These are phyloP conservation scores for Cryptocheilus praepositus DNA, from an alignment of 2,888 invertebrate genomes.

Conservation along the genomic window DNA sequence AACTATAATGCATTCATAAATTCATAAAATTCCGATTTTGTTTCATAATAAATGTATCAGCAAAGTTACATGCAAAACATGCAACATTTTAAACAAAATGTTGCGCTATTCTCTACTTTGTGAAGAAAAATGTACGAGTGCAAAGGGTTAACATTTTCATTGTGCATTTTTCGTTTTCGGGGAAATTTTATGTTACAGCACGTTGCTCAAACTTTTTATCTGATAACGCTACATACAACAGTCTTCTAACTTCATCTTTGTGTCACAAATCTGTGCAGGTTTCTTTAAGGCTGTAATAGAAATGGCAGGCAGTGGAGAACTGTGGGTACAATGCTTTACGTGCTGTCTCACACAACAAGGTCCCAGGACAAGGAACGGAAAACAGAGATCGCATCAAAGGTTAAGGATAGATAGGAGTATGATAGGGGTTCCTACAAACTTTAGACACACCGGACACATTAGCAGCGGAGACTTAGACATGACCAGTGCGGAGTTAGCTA, in stretches of 20 bases:
- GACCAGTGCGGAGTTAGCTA: constrained; percentile 87
- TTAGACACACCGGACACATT: constrained; percentile 94
- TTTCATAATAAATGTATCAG: too few species aligned
- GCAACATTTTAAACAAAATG: too few species aligned
- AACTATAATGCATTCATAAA: too few species aligned
- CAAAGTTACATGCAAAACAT: too few species aligned
- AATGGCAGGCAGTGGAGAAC: constrained; percentile 86
- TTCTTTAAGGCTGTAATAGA: not conserved
- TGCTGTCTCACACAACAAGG: constrained; percentile 91
- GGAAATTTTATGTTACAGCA: too few species aligned
- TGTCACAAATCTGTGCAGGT: not conserved
- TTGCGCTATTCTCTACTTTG: too few species aligned
- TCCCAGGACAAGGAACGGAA: constrained; percentile 79
- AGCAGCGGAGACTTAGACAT: constrained; percentile 93
- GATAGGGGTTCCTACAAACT: constrained; percentile 97
- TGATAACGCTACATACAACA: not conserved
- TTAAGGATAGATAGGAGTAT: constrained; percentile 92
- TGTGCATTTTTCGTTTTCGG: too few species aligned
- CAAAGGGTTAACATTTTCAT: too few species aligned
- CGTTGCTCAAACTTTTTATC: not conserved
- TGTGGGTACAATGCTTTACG: constrained; percentile 94
- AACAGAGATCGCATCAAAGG: constrained; percentile 76
- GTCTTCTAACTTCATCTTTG: not conserved
- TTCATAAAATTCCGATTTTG: too few species aligned
- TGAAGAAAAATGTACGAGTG: too few species aligned